Conservation (phyloP, 2,113 vertebrate species). For the Acanthisitta chloris region DNA sequence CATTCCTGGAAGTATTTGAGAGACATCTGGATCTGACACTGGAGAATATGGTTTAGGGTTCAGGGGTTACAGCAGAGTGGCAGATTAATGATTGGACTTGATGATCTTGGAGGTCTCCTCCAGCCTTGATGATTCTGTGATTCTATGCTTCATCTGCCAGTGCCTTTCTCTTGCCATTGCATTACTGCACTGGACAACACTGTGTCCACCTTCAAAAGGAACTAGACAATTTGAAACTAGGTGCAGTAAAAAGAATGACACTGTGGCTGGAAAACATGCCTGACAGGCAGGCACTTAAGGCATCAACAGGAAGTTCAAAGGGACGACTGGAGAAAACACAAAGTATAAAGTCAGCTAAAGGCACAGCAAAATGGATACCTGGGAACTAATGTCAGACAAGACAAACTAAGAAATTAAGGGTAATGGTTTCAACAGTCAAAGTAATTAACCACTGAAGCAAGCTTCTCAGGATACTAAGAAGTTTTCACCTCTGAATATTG, state of each 20-base stretch:
- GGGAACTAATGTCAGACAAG: background rate
- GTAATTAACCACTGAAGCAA: background rate
- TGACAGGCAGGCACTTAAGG: background rate
- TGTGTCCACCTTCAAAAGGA: background rate
- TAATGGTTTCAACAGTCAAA: background rate
- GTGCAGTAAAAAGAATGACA: background rate
- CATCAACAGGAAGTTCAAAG: background rate
- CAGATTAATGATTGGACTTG: too few relatives aligned
- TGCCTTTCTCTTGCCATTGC: background rate
- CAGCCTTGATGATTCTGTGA: too few relatives aligned
- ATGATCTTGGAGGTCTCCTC: too few relatives aligned
- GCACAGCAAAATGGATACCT: background rate
- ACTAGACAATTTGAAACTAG: background rate
- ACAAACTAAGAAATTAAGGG: background rate
- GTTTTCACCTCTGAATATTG: background rate
- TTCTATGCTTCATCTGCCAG: background rate
- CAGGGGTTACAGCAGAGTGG: too few relatives aligned
- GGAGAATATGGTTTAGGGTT: too few relatives aligned
- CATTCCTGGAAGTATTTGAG: too few relatives aligned
- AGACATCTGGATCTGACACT: too few relatives aligned
- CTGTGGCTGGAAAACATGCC: background rate
- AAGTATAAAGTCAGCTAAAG: background rate
- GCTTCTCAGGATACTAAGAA: background rate
- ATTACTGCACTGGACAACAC: accelerated
- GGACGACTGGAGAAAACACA: background rate